These are phyloP conservation scores for Lindbergichthys nudifrons DNA, from an alignment of 2,797 vertebrate species.

Conservation along the genomic window DNA sequence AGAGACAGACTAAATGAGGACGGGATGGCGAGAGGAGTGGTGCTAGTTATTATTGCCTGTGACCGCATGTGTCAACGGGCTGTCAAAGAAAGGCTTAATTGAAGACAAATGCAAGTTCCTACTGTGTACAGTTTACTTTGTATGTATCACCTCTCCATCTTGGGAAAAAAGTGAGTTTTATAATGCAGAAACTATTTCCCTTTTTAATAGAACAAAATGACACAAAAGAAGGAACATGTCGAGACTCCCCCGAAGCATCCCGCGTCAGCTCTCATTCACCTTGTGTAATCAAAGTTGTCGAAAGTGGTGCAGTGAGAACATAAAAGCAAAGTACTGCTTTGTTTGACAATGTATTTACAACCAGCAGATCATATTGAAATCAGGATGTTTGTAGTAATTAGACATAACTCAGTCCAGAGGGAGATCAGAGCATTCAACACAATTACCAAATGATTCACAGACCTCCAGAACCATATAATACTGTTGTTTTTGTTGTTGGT, in stretches of 20 bases:
- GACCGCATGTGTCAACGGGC: constrained; percentile 59
- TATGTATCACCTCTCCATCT: constrained; percentile 22
- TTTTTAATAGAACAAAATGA: constrained; percentile 50
- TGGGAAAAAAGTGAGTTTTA: constrained; percentile 35
- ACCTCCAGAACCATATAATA: constrained; percentile 12
- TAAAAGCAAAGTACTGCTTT: constrained; percentile 47
- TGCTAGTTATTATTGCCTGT: constrained; percentile 33
- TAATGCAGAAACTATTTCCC: constrained; percentile 31
- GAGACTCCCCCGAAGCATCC: constrained; percentile 19
- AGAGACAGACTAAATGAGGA: constrained; percentile 37
- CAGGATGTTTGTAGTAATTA: constrained; percentile 59
- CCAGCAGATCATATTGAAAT: constrained; percentile 42
- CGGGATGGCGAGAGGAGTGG: constrained; percentile 60
- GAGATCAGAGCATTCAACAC: constrained; percentile 46
- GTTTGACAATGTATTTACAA: constrained; percentile 58
- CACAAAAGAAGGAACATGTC: constrained; percentile 42
- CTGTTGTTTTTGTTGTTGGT: constrained; percentile 11
- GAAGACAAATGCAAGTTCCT: constrained; percentile 51
- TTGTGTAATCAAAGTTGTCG: constrained; percentile 27
- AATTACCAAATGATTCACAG: constrained; percentile 54
- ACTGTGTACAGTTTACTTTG: constrained; percentile 31
- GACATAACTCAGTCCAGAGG: constrained; percentile 60
- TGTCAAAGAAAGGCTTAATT: constrained; percentile 54
- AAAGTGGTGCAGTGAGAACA: constrained; percentile 43
- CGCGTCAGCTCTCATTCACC: constrained; percentile 27